Percentiles rank a stretch among this genome's conserved stretches.
Evolutionary conservation across 2,888 invertebrate species (phyloP).

Genomic region (Lepidochrysops patricia): DNA sequence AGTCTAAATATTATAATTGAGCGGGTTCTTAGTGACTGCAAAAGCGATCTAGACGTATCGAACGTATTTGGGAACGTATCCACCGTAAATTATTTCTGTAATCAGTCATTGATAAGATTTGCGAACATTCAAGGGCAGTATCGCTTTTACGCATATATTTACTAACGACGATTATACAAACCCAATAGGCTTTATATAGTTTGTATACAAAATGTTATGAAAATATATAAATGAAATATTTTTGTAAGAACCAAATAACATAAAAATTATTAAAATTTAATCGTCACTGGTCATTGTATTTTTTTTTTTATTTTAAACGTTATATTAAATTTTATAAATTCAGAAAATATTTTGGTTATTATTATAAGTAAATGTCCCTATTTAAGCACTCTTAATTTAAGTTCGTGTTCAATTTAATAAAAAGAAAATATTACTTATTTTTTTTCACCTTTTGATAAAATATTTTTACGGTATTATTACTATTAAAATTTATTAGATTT

Average conservation of each 20-base stretch:
- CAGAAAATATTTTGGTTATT: too few relatives aligned
- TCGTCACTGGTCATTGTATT: too few relatives aligned
- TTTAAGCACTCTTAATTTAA: too few relatives aligned
- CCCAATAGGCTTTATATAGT: background rate
- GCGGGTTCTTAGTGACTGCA: background rate
- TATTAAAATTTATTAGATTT: background rate
- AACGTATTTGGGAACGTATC: background rate
- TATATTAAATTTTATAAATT: too few relatives aligned
- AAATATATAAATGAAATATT: background rate
- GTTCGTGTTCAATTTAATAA: too few relatives aligned
- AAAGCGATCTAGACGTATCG: background rate
- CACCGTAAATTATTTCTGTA: constrained; percentile 30
- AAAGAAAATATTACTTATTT: too few relatives aligned
- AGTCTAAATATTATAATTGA: too few relatives aligned
- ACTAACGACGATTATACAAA: constrained; percentile 17
- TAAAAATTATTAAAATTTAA: too few relatives aligned
- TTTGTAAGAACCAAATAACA: too few relatives aligned
- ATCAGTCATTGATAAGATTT: constrained; percentile 60
- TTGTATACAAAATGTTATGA: background rate
- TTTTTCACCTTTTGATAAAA: background rate
- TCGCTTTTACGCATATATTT: constrained; percentile 36
- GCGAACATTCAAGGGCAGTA: constrained; percentile 47
- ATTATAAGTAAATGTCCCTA: too few relatives aligned
- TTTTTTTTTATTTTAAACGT: too few relatives aligned
- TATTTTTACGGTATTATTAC: too few relatives aligned